Evolutionary conservation across 2,797 vertebrate species (phyloP).

Genomic region (Poeciliopsis infans): DNA sequence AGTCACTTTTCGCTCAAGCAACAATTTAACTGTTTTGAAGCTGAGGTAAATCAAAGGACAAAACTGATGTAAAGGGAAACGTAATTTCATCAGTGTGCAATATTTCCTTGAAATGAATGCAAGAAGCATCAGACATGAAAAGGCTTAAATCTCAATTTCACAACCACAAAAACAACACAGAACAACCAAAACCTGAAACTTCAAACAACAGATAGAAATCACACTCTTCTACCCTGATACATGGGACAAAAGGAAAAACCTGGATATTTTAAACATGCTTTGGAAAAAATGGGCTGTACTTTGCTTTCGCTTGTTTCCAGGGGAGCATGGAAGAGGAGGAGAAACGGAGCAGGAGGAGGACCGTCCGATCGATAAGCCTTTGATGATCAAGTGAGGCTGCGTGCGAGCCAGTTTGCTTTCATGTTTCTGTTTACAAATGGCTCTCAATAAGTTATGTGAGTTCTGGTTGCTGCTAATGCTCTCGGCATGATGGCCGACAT

Average conservation of each 20-base stretch:
- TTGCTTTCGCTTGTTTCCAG: conserved; percentile 50
- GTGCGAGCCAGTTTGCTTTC: conserved; percentile 76
- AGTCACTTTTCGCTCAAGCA: neutral
- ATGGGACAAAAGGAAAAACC: conserved; percentile 12
- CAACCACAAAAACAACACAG: neutral
- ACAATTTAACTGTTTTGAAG: neutral
- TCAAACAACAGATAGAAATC: neutral
- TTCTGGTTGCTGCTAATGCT: conserved; percentile 73
- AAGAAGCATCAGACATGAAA: neutral
- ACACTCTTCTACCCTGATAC: neutral
- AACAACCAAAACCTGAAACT: neutral
- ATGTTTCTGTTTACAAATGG: conserved; percentile 82
- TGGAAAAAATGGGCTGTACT: conserved; percentile 46
- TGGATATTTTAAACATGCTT: conserved; percentile 37
- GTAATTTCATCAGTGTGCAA: neutral
- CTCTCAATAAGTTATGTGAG: conserved; percentile 76
- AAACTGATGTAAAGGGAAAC: neutral
- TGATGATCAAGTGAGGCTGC: conserved; percentile 79
- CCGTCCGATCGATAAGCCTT: conserved; percentile 78
- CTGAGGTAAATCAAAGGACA: neutral
- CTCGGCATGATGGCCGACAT: conserved; percentile 70
- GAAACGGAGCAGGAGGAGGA: conserved; percentile 44
- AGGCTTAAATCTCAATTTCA: conserved; percentile 2
- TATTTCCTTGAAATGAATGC: conserved; percentile 5
- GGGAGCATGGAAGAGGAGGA: conserved; percentile 33